These are phyloP conservation scores for Neosilurus mollespiculum DNA, from an alignment of 2,797 vertebrate species.

Conservation along the genomic window DNA sequence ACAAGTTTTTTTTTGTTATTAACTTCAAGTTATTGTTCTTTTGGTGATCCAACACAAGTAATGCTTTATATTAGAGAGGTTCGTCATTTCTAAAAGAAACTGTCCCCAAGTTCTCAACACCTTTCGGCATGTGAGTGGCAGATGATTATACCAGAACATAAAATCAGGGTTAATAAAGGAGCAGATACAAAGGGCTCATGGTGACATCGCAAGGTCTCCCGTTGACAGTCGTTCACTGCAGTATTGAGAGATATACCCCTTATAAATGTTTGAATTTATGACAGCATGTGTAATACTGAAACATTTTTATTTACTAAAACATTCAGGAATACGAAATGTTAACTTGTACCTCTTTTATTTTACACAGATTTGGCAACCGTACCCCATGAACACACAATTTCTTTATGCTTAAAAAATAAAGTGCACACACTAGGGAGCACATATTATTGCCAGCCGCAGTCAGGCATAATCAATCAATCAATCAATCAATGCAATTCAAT, in stretches of 20 bases:
- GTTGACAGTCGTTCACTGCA: conserved; percentile 2
- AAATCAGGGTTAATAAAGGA: conserved; percentile 16
- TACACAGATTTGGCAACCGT: background rate
- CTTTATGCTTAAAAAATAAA: background rate
- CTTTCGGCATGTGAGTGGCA: background rate
- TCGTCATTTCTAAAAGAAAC: background rate
- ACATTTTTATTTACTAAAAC: background rate
- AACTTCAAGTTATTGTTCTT: background rate
- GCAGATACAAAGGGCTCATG: background rate
- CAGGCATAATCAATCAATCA: no score
- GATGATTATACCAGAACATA: background rate
- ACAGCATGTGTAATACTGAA: no score
- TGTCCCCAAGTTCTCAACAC: background rate
- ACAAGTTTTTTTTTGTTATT: background rate
- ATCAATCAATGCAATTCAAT: no score
- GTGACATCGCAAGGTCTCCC: conserved; percentile 23
- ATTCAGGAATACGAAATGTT: background rate
- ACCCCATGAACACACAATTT: background rate
- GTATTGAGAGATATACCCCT: background rate
- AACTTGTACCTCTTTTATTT: background rate
- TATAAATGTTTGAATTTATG: background rate
- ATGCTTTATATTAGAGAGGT: background rate
- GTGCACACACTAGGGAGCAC: background rate
- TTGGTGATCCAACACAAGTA: background rate
- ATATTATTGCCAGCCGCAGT: background rate